Percentiles rank a stretch among this genome's conserved stretches.
phyloP scores from a whole-genome alignment of 2,888 invertebrate species.

The Conchocele bisecta region DNA sequence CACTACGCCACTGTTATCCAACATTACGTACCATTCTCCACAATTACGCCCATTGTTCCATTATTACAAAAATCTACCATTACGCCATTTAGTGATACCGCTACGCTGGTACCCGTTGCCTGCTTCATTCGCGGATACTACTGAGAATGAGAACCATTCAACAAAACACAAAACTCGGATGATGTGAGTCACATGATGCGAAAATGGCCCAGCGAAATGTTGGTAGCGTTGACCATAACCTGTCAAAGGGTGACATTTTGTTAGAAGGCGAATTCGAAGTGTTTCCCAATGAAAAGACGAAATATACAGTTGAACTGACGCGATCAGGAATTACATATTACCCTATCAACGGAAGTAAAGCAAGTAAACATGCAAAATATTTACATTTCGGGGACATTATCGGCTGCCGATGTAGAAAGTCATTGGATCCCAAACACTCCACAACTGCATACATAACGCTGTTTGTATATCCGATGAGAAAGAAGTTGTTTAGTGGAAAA shows the following conservation, averaged over 20 bases:
- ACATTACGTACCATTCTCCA: too few relatives aligned
- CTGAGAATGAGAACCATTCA: too few relatives aligned
- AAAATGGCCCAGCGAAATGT: slow-evolving; percentile 51
- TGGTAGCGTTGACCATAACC: slow-evolving; percentile 42
- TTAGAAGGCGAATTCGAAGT: slow-evolving; percentile 67
- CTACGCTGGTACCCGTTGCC: too few relatives aligned
- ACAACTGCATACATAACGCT: slow-evolving; percentile 72
- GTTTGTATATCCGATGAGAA: slow-evolving; percentile 77
- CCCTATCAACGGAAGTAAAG: slow-evolving; percentile 48
- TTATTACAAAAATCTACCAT: too few relatives aligned
- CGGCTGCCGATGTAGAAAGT: slow-evolving; percentile 76
- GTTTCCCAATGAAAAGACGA: slow-evolving; percentile 64
- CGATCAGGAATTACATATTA: slow-evolving; percentile 62
- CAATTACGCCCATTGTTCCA: too few relatives aligned
- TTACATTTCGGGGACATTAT: slow-evolving; percentile 75
- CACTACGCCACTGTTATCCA: too few relatives aligned
- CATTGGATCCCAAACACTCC: slow-evolving; percentile 54
- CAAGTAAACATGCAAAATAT: slow-evolving; percentile 56
- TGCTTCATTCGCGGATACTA: too few relatives aligned
- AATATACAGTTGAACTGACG: slow-evolving; percentile 66
- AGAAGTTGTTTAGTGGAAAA: slow-evolving; percentile 73
- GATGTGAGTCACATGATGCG: slow-evolving; percentile 56
- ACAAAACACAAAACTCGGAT: too few relatives aligned
- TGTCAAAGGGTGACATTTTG: slow-evolving; percentile 68
- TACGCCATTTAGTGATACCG: too few relatives aligned